phyloP scores from a whole-genome alignment of 2,113 vertebrate genomes.

The Antennarius striatus region DNA sequence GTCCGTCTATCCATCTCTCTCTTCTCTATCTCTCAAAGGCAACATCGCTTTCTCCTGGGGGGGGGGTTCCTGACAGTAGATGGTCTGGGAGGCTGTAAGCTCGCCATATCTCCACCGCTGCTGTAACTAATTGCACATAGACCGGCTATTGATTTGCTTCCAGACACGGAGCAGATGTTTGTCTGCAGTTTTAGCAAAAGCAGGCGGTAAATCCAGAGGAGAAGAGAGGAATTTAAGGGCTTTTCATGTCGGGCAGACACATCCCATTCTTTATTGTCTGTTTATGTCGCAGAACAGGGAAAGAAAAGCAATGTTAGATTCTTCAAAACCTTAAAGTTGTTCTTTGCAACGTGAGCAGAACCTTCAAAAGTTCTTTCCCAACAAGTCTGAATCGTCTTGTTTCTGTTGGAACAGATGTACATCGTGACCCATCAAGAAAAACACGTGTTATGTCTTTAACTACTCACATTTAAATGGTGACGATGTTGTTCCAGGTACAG shows the following conservation, averaged over 20 bases:
- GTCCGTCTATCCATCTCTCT: not conserved
- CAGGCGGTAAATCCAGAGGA: slow-evolving; percentile 13
- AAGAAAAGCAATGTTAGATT: not conserved
- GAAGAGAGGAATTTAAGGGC: slow-evolving; percentile 10
- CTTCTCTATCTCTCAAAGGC: slow-evolving; percentile 2
- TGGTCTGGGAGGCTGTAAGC: not conserved
- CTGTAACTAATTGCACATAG: slow-evolving; percentile 43
- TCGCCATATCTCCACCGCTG: slow-evolving; percentile 1
- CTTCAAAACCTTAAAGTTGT: not conserved
- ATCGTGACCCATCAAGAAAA: too few relatives aligned
- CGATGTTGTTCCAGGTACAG: too few relatives aligned
- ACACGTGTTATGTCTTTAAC: too few relatives aligned
- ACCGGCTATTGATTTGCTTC: slow-evolving; percentile 39
- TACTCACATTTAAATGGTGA: too few relatives aligned
- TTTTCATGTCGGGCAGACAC: not conserved
- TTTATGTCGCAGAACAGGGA: slow-evolving; percentile 1
- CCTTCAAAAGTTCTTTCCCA: not conserved
- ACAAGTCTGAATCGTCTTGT: too few relatives aligned
- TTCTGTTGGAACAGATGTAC: too few relatives aligned
- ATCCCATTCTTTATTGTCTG: not conserved
- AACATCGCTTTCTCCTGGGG: not conserved
- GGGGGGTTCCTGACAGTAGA: not conserved
- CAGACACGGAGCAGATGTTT: slow-evolving; percentile 40
- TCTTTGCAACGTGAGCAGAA: not conserved
- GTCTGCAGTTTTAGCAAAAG: slow-evolving; percentile 33